These are phyloP conservation scores for Ondatra zibethicus DNA, from an alignment of 2,113 vertebrate genomes.

Conservation along the genomic window DNA sequence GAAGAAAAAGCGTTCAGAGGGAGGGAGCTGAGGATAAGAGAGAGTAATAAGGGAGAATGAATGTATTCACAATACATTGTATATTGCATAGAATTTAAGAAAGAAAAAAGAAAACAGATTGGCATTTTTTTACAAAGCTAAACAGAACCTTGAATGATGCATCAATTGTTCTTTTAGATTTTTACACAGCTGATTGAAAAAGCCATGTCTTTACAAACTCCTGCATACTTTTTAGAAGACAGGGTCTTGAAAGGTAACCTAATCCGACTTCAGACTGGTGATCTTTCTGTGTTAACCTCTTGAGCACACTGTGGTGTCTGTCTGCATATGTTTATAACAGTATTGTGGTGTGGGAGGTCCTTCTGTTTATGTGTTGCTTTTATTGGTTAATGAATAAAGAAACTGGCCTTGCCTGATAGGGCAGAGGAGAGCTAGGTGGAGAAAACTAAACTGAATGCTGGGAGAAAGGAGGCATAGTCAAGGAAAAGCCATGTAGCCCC, in stretches of 20 bases:
- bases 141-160: not conserved
- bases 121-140: not conserved
- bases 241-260: not conserved
- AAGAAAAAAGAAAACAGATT: not conserved
- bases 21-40: not conserved
- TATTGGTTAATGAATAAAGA: no score
- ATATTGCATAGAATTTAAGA: not conserved
- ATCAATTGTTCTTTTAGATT: not conserved
- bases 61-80: not conserved
- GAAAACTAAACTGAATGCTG: no score
- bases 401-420: no score
- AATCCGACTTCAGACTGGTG: not conserved
- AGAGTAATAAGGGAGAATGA: not conserved
- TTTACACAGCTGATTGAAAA: conserved; percentile 15
- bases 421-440: no score
- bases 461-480: no score
- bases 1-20: not conserved
- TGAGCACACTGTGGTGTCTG: not conserved
- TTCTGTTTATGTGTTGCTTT: no score
- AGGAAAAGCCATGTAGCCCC: no score
- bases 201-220: not conserved
- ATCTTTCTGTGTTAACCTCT: not conserved
- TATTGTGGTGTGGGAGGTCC: not conserved
- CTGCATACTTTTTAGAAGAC: not conserved
- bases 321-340: not conserved